Conservation (phyloP, 2,797 vertebrate species). For the Amniataba percoides region DNA sequence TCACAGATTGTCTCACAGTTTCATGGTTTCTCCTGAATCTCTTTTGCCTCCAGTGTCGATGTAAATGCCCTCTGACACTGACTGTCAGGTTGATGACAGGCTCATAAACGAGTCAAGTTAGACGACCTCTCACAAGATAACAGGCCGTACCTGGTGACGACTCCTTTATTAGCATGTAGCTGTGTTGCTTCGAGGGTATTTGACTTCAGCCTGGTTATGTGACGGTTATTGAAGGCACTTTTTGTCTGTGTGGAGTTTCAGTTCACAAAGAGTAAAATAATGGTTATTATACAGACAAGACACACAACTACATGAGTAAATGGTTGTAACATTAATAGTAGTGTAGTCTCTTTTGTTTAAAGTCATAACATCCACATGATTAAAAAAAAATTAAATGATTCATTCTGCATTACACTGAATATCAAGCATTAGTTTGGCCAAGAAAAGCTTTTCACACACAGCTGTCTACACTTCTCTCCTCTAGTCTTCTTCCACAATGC, state of each 20-base stretch:
- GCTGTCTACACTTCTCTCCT: neutral
- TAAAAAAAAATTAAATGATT: neutral
- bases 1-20: slow-evolving; percentile 37
- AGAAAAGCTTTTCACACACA: slow-evolving; percentile 8
- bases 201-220: neutral
- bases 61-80: slow-evolving; percentile 19
- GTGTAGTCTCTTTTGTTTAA: neutral
- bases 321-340: neutral
- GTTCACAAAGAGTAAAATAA: too few species aligned
- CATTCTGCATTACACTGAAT: slow-evolving; percentile 7
- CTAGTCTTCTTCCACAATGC: neutral
- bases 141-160: neutral
- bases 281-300: neutral
- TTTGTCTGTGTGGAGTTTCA: too few species aligned
- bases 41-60: neutral
- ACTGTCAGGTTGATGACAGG: slow-evolving; percentile 3
- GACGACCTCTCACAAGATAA: neutral
- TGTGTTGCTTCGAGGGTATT: neutral
- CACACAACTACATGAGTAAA: neutral
- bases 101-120: neutral
- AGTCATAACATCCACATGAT: neutral
- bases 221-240: neutral
- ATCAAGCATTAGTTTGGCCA: slow-evolving; percentile 7
- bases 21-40: neutral
- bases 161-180: neutral